phyloP scores from a whole-genome alignment of 2,888 invertebrate species.

The Icerya purchasi region DNA sequence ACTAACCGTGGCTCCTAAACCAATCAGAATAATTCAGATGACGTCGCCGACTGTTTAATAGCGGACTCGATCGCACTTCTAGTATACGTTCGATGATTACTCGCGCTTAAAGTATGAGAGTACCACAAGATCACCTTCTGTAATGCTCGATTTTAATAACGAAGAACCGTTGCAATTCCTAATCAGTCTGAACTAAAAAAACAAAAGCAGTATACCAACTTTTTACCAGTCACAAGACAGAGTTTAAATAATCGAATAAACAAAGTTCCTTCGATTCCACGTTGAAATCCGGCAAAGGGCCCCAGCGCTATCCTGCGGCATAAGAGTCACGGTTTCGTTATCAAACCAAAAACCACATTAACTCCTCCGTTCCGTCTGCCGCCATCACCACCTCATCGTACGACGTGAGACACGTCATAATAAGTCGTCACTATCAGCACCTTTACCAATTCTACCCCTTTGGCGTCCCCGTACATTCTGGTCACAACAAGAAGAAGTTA shows the following conservation, averaged over 20 bases:
- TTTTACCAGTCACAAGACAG: constrained; percentile 34
- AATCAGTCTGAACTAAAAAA: constrained; percentile 17
- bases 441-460: no score
- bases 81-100: constrained; percentile 28
- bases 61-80: not conserved
- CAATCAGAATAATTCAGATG: constrained; percentile 22
- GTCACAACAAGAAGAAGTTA: constrained; percentile 14
- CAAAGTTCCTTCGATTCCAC: constrained; percentile 19
- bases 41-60: constrained; percentile 2
- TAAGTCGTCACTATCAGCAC: constrained; percentile 8
- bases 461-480: constrained; percentile 16
- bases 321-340: constrained; percentile 18
- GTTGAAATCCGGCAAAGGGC: constrained; percentile 23
- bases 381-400: constrained; percentile 19
- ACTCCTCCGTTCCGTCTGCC: constrained; percentile 21
- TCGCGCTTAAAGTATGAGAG: constrained; percentile 64
- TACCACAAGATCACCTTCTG: constrained; percentile 47
- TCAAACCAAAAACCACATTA: constrained; percentile 30
- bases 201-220: constrained; percentile 27
- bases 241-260: constrained; percentile 20
- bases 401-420: constrained; percentile 11
- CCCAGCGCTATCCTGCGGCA: constrained; percentile 19
- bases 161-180: no score
- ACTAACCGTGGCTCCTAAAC: constrained; percentile 65
- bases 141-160: constrained; percentile 24